phyloP scores from a whole-genome alignment of 92 coral and sea anemone species.

The Actinostola sp. region DNA sequence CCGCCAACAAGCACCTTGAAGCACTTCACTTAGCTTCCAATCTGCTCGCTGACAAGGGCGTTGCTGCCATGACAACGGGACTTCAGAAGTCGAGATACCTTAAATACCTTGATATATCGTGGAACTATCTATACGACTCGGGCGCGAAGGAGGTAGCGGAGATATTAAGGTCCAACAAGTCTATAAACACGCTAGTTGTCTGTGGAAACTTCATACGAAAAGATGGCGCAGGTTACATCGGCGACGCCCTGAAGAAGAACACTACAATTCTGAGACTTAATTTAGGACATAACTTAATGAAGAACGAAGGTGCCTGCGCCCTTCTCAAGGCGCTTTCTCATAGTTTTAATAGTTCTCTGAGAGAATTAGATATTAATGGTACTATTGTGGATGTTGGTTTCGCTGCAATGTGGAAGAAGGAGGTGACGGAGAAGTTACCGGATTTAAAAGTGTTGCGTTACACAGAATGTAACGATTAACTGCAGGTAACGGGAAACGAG shows the following conservation, averaged over 20 bases:
- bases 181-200: conserved; percentile 58
- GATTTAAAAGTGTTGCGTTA: conserved; percentile 57
- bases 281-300: conserved; percentile 80
- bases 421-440: conserved; percentile 37
- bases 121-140: conserved; percentile 82
- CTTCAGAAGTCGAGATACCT: conserved; percentile 58
- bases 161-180: conserved; percentile 46
- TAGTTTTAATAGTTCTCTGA: conserved; percentile 35
- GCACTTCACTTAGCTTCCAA: conserved; percentile 74
- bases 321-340: conserved; percentile 39
- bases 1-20: conserved; percentile 41
- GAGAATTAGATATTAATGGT: conserved; percentile 79
- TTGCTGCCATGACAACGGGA: conserved; percentile 63
- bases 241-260: conserved; percentile 66
- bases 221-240: conserved; percentile 72
- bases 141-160: conserved; percentile 77
- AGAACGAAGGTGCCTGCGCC: conserved; percentile 72
- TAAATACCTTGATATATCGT: conserved; percentile 78
- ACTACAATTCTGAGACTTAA: conserved; percentile 53
- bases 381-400: conserved; percentile 67
- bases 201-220: conserved; percentile 82
- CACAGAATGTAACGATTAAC: conserved; percentile 23
- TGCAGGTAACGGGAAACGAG: background rate
- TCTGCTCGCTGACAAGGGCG: conserved; percentile 67
- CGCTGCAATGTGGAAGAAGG: conserved; percentile 21